Percentiles rank a stretch among this genome's conserved stretches.
phyloP scores from a whole-genome alignment of 2,888 invertebrate genomes.

The Lasioglossum oenotherae region DNA sequence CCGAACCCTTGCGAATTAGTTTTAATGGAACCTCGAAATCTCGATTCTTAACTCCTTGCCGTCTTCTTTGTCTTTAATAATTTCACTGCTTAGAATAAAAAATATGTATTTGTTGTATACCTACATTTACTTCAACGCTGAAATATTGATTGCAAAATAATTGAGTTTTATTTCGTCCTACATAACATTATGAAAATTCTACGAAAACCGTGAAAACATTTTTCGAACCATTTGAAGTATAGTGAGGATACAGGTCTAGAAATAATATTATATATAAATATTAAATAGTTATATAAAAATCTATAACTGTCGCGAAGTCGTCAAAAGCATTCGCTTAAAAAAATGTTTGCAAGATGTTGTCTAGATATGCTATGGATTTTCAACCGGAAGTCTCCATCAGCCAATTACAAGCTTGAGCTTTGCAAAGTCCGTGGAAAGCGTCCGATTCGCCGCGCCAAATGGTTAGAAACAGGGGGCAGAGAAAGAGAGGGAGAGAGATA shows the following conservation, averaged over 20 bases:
- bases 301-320: not conserved
- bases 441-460: not conserved
- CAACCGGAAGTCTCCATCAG: not conserved
- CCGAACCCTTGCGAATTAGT: not conserved
- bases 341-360: not conserved
- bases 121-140: too few species aligned
- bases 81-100: too few species aligned
- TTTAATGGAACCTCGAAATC: too few species aligned
- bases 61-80: too few species aligned
- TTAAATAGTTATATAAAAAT: not conserved
- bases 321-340: not conserved
- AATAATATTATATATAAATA: too few species aligned
- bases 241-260: not conserved
- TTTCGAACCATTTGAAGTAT: not conserved
- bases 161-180: too few species aligned
- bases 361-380: not conserved
- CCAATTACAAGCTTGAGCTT: not conserved
- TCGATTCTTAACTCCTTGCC: too few species aligned
- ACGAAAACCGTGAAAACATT: not conserved
- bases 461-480: slow-evolving; percentile 12
- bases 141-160: too few species aligned
- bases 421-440: not conserved
- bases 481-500: slow-evolving; percentile 23
- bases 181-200: not conserved
- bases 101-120: too few species aligned